Evolutionary conservation across 2,888 invertebrate genomes (phyloP).

Genomic region (Tolmerus cingulatus): DNA sequence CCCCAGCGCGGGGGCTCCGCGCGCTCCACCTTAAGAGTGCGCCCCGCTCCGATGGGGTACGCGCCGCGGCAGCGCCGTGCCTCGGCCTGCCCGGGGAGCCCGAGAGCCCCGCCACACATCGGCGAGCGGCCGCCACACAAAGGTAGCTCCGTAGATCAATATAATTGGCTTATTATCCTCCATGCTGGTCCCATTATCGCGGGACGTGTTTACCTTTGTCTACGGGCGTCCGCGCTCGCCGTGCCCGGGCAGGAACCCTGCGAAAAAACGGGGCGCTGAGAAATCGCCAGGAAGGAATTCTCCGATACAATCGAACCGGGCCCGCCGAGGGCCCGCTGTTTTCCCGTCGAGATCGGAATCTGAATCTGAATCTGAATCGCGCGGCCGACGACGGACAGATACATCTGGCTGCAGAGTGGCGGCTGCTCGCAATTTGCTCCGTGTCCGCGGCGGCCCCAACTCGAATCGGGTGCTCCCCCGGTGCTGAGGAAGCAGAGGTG

Average conservation of each 20-base stretch:
- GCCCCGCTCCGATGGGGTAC: not conserved
- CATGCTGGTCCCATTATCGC: not conserved
- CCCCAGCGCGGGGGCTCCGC: not conserved
- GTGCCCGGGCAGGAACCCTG: not conserved
- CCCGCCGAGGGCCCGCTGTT: not conserved
- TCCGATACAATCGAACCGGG: not conserved
- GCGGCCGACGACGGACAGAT: not conserved
- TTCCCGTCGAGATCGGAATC: not conserved
- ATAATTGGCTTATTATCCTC: slow-evolving; percentile 27
- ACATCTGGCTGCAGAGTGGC: not conserved
- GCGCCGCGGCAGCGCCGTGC: not conserved
- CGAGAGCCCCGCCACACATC: not conserved
- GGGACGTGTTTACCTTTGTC: slow-evolving; percentile 16
- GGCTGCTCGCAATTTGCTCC: not conserved
- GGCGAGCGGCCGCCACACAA: not conserved
- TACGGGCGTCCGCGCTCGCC: not conserved
- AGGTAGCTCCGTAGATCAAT: slow-evolving; percentile 36
- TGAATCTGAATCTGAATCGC: not conserved
- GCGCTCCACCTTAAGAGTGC: slow-evolving; percentile 13
- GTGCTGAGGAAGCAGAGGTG: slow-evolving; percentile 18
- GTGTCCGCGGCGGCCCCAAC: not conserved
- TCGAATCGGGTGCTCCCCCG: not conserved
- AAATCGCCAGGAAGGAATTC: not conserved
- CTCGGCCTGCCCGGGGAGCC: not conserved
- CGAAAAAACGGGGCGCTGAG: not conserved